Evolutionary conservation across 2,113 vertebrate species (phyloP).

Genomic region (Eudyptes chrysolophus): DNA sequence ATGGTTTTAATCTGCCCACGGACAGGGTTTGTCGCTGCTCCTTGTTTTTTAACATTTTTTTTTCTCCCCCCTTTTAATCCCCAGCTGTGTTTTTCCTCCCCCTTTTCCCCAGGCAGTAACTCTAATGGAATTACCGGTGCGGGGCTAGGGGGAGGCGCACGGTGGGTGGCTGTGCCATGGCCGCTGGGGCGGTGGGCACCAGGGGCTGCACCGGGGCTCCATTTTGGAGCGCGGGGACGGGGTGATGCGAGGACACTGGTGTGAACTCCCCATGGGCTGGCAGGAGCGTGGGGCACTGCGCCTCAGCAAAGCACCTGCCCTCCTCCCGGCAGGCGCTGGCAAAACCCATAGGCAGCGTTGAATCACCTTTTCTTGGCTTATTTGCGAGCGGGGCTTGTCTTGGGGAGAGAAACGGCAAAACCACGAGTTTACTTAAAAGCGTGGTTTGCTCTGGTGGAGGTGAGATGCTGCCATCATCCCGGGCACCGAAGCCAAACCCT

Average conservation of each 20-base stretch:
- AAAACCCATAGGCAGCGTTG: not conserved
- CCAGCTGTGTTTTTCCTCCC: not conserved
- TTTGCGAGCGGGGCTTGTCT: not conserved
- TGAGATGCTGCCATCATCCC: not conserved
- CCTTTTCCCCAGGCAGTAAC: not conserved
- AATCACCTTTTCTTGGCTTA: not conserved
- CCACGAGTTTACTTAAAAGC: not conserved
- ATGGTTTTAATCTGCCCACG: constrained; percentile 20
- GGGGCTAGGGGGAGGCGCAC: not conserved
- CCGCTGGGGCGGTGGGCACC: not conserved
- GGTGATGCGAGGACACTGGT: constrained; percentile 55
- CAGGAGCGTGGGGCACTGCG: not conserved
- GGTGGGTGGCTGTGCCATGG: not conserved
- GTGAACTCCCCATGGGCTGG: constrained; percentile 66
- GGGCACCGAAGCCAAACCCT: not conserved
- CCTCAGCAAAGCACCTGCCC: constrained; percentile 63
- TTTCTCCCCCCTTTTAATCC: not conserved
- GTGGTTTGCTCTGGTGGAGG: not conserved
- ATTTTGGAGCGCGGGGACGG: fast-evolving
- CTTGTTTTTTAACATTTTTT: not conserved
- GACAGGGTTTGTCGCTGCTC: not conserved
- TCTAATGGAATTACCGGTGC: not conserved
- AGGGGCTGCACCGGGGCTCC: not conserved
- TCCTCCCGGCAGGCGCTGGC: not conserved
- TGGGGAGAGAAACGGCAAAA: not conserved